A percentile compares a stretch with the other conserved stretches of the same genome.
These are phyloP conservation scores for Cetoscarus ocellatus DNA, from an alignment of 2,797 vertebrate species.

Conservation along the genomic window DNA sequence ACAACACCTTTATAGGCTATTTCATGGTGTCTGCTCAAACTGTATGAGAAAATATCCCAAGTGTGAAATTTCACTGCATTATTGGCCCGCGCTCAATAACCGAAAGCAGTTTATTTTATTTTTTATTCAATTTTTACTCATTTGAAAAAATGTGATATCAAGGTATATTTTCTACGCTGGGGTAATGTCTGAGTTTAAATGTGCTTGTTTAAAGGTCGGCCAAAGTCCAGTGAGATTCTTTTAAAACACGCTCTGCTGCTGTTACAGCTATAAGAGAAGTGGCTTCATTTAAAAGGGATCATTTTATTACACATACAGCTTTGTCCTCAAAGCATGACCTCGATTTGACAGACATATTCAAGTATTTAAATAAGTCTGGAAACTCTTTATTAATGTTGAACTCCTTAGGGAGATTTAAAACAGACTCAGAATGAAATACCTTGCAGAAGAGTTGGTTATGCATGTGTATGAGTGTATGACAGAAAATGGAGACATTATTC, in stretches of 20 bases:
- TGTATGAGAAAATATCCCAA: conserved; percentile 47
- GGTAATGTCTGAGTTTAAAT: conserved; percentile 16
- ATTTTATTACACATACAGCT: conserved; percentile 1
- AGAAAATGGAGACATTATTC: no score
- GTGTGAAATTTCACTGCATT: conserved; percentile 58
- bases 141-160: conserved; percentile 35
- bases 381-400: background rate
- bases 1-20: conserved; percentile 66
- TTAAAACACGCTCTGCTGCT: conserved; percentile 7
- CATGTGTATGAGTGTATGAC: no score
- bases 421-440: background rate
- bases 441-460: no score
- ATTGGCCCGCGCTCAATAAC: conserved; percentile 35
- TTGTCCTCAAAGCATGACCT: background rate
- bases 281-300: conserved; percentile 13
- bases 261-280: background rate
- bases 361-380: background rate
- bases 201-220: conserved; percentile 18
- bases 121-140: conserved; percentile 40
- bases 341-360: background rate
- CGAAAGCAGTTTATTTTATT: conserved; percentile 43
- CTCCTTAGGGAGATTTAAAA: background rate
- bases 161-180: conserved; percentile 1
- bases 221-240: conserved; percentile 24
- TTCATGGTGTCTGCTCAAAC: conserved; percentile 66